phyloP scores from a whole-genome alignment of 2,888 invertebrate species.

The Drosophila conformis region DNA sequence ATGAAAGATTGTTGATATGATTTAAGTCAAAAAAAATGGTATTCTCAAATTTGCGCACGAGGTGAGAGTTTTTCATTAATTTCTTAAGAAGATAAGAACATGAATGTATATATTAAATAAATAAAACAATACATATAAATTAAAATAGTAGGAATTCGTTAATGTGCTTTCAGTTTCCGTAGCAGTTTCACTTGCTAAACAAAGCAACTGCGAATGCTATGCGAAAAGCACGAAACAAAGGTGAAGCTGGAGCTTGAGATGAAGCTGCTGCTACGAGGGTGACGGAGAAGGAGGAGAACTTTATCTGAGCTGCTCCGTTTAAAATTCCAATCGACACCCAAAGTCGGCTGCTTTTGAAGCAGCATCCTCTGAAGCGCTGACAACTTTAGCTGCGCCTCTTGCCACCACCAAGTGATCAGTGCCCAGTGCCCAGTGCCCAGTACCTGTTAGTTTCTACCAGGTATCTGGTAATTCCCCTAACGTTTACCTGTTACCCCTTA shows the following conservation, averaged over 20 bases:
- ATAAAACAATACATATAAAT: neutral
- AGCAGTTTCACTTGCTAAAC: neutral
- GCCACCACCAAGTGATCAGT: slow-evolving; percentile 1
- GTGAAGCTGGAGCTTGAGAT: neutral
- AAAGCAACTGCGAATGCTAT: slow-evolving; percentile 2
- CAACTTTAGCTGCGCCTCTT: slow-evolving; percentile 4
- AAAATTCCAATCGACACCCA: slow-evolving; percentile 80
- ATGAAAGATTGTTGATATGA: neutral
- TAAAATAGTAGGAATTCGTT: neutral
- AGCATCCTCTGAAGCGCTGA: slow-evolving; percentile 18
- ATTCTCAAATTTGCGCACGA: neutral
- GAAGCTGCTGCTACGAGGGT: neutral
- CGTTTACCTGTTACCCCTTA: neutral
- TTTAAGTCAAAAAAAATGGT: neutral
- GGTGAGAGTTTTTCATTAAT: neutral
- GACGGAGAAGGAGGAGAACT: slow-evolving; percentile 9
- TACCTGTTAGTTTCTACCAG: slow-evolving; percentile 29
- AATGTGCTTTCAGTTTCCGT: neutral
- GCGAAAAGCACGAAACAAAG: neutral
- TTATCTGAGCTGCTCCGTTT: slow-evolving; percentile 73
- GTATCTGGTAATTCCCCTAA: slow-evolving; percentile 9
- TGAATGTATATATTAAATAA: neutral
- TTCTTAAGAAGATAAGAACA: neutral
- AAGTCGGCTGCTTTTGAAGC: slow-evolving; percentile 69
- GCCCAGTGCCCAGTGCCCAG: neutral